A percentile compares a stretch with the other conserved stretches of the same genome.
These are phyloP conservation scores for Protodeltote pygarga DNA, from an alignment of 2,888 invertebrate species.

Conservation along the genomic window DNA sequence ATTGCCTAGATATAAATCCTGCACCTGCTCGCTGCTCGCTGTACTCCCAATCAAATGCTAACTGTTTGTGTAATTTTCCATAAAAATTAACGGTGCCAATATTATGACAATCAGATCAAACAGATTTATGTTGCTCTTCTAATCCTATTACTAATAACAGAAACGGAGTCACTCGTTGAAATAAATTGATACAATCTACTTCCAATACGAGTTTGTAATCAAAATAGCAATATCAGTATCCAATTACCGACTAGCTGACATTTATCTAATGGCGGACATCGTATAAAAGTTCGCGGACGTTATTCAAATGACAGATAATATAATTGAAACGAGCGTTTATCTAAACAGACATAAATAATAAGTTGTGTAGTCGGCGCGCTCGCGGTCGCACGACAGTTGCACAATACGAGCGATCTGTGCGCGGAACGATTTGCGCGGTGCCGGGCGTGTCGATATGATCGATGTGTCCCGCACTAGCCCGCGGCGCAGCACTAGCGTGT, in stretches of 20 bases:
- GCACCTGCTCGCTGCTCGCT: no score
- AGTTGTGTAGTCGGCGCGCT: neutral
- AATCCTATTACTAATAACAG: constrained; percentile 30
- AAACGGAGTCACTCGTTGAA: constrained; percentile 18
- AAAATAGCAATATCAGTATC: constrained; percentile 34
- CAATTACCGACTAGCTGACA: constrained; percentile 26
- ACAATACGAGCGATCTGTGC: constrained; percentile 27
- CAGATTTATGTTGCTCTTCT: constrained; percentile 32
- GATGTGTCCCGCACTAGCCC: constrained; percentile 46
- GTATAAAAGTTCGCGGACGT: constrained; percentile 25
- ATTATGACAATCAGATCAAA: constrained; percentile 39
- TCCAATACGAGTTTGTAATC: constrained; percentile 43
- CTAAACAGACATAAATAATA: constrained; percentile 13
- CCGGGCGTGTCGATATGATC: constrained; percentile 48
- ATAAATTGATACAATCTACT: constrained; percentile 30
- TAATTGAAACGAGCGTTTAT: constrained; percentile 32
- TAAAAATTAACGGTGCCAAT: constrained; percentile 34
- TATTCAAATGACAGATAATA: constrained; percentile 27
- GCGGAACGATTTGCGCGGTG: constrained; percentile 19
- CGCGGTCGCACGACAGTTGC: constrained; percentile 34
- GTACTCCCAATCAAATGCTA: constrained; percentile 5
- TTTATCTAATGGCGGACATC: constrained; percentile 14
- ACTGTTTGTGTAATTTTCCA: constrained; percentile 6
- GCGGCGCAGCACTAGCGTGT: constrained; percentile 53
- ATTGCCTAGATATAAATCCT: no score